A percentile compares a stretch with the other conserved stretches of the same genome.
phyloP scores from a whole-genome alignment of 2,113 vertebrate genomes.

The Cynocephalus volans region DNA sequence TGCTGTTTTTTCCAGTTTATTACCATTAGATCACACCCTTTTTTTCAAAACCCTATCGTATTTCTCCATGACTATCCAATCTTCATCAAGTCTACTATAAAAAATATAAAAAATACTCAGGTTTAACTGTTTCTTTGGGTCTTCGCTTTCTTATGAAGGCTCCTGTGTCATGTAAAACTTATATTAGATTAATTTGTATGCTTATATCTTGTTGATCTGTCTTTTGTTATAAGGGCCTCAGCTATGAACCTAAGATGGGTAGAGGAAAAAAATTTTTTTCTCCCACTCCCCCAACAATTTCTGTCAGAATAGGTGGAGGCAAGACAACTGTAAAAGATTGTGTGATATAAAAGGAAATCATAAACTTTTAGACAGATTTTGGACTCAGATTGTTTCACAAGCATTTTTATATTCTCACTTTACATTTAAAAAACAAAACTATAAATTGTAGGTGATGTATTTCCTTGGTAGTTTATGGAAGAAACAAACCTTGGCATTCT shows the following conservation, averaged over 20 bases:
- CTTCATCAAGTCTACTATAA: neutral
- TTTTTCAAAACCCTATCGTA: neutral
- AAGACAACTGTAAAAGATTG: constrained; percentile 12
- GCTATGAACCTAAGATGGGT: neutral
- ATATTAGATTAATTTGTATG: neutral
- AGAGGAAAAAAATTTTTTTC: neutral
- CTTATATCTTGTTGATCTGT: neutral
- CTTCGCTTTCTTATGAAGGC: neutral
- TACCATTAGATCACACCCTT: neutral
- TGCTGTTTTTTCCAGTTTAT: neutral
- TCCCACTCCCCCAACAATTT: neutral
- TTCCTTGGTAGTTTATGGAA: constrained; percentile 29
- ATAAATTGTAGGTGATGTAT: neutral
- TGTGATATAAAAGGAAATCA: constrained; percentile 9
- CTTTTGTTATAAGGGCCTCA: neutral
- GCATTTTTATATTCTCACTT: neutral
- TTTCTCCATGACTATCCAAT: neutral
- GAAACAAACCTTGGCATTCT: neutral
- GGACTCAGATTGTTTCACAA: neutral
- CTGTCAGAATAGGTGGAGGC: neutral
- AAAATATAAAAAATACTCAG: neutral
- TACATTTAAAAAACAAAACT: neutral
- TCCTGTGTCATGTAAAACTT: neutral
- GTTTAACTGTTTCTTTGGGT: neutral
- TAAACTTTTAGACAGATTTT: constrained; percentile 15